Conservation (phyloP, 2,797 vertebrate genomes). For the Coregonus ussuriensis region DNA sequence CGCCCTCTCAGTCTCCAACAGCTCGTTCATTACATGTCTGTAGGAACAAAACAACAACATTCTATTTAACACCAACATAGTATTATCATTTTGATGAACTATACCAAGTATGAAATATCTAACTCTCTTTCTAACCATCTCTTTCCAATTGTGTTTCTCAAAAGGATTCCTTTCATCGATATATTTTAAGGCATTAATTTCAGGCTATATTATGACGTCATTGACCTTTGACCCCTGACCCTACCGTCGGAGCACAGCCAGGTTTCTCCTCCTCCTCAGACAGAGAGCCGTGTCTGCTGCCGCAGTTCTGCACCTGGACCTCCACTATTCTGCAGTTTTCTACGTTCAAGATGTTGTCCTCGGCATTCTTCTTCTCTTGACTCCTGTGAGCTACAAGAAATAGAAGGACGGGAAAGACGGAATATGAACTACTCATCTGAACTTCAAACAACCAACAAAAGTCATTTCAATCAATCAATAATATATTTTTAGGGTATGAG, state of each 20-base stretch:
- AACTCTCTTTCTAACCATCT: too few relatives aligned
- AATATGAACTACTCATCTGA: not conserved
- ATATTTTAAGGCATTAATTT: too few relatives aligned
- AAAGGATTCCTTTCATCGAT: too few relatives aligned
- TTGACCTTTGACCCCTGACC: too few relatives aligned
- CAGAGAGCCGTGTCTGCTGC: slow-evolving; percentile 78
- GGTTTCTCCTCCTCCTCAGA: slow-evolving; percentile 93
- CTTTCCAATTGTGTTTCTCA: too few relatives aligned
- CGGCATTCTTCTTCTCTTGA: slow-evolving; percentile 70
- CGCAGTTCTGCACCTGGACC: slow-evolving; percentile 70
- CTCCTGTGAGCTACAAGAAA: slow-evolving; percentile 67
- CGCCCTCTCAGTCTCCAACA: slow-evolving; percentile 91
- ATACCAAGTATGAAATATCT: too few relatives aligned
- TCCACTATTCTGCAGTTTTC: slow-evolving; percentile 80
- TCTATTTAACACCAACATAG: too few relatives aligned
- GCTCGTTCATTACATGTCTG: slow-evolving; percentile 97
- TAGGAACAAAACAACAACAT: too few relatives aligned
- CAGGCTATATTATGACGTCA: too few relatives aligned
- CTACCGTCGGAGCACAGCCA: slow-evolving; percentile 90
- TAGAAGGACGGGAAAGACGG: not conserved
- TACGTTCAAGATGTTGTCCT: slow-evolving; percentile 66
- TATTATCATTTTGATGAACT: too few relatives aligned
- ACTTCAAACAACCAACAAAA: not conserved
- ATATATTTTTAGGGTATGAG: not conserved
- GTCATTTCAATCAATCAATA: not conserved